These are phyloP conservation scores for Chrysolina americana DNA, from an alignment of 2,888 invertebrate genomes.

Conservation along the genomic window DNA sequence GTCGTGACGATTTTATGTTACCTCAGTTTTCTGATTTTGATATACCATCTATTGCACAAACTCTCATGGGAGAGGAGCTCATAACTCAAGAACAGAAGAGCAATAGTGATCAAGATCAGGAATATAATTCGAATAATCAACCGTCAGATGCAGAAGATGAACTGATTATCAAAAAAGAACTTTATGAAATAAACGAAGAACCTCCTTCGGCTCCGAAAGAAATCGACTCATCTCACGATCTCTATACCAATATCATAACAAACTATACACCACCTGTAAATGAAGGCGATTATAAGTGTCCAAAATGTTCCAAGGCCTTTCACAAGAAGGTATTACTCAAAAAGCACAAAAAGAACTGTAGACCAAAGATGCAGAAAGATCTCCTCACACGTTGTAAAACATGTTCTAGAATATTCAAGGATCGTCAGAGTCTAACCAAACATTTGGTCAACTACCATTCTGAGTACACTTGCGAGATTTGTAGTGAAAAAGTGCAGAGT, in stretches of 20 bases:
- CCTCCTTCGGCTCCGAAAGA: conserved; percentile 62
- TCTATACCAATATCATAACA: conserved; percentile 68
- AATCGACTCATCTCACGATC: conserved; percentile 66
- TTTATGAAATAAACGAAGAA: conserved; percentile 41
- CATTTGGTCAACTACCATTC: conserved; percentile 73
- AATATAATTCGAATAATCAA: conserved; percentile 43
- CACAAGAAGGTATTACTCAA: conserved; percentile 72
- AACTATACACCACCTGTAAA: conserved; percentile 69
- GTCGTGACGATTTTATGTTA: conserved; percentile 60
- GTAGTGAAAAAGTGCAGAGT: conserved; percentile 72
- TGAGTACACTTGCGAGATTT: conserved; percentile 72
- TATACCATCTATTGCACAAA: conserved; percentile 64
- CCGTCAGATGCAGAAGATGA: conserved; percentile 41
- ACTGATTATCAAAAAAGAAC: conserved; percentile 39
- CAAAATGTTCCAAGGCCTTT: conserved; percentile 73
- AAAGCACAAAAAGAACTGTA: conserved; percentile 75
- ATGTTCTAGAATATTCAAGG: conserved; percentile 74
- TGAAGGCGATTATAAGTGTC: conserved; percentile 71
- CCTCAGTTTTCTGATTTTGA: conserved; percentile 65
- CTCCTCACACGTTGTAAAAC: conserved; percentile 73
- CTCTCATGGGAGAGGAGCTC: conserved; percentile 64
- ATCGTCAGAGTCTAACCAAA: conserved; percentile 72
- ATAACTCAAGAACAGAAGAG: conserved; percentile 51
- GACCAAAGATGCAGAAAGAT: conserved; percentile 70
- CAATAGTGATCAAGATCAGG: conserved; percentile 42